phyloP scores from a whole-genome alignment of 2,797 vertebrate genomes.

The Epinephelus coioides region DNA sequence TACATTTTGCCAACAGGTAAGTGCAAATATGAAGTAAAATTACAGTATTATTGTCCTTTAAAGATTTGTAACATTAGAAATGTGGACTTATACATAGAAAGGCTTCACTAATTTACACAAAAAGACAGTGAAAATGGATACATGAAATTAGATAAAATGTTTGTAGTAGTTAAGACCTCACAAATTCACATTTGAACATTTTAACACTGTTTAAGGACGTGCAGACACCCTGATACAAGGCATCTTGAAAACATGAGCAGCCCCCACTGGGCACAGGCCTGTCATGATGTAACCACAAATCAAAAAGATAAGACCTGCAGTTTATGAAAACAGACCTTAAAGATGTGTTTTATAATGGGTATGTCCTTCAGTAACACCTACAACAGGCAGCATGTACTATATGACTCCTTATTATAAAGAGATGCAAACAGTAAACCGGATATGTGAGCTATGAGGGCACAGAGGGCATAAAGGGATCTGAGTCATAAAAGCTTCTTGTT shows the following conservation, averaged over 20 bases:
- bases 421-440: not conserved
- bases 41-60: no score
- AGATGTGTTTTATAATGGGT: slow-evolving; percentile 7
- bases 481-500: not conserved
- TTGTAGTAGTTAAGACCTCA: no score
- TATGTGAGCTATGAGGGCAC: not conserved
- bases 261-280: not conserved
- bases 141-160: no score
- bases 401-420: slow-evolving; percentile 7
- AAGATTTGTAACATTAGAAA: no score
- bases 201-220: no score
- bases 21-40: no score
- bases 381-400: slow-evolving; percentile 2
- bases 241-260: slow-evolving; percentile 17
- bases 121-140: no score
- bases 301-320: not conserved
- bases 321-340: slow-evolving; percentile 12
- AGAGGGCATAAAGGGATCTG: not conserved
- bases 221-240: no score
- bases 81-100: no score
- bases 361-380: slow-evolving; percentile 14
- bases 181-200: no score
- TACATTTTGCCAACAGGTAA: no score
- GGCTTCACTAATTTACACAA: no score
- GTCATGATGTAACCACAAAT: not conserved